These are phyloP conservation scores for Oryzias woworae DNA, from an alignment of 2,113 vertebrate species.

Conservation along the genomic window DNA sequence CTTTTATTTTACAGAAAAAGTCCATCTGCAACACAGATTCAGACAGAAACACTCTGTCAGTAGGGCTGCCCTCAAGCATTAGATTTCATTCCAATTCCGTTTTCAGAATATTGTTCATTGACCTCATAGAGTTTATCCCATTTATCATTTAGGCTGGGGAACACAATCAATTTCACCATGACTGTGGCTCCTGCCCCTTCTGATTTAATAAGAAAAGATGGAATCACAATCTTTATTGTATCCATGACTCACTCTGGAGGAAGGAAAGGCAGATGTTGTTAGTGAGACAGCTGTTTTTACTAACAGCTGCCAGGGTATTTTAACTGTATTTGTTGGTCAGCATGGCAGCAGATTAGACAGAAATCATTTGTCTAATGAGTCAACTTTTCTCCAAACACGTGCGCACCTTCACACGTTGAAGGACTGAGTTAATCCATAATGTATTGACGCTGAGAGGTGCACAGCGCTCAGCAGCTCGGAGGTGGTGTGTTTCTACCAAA, in stretches of 20 bases:
- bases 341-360: conserved; percentile 6
- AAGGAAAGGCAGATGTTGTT: conserved; percentile 7
- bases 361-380: conserved; percentile 25
- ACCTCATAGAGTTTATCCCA: conserved; percentile 21
- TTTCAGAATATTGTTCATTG: conserved; percentile 3
- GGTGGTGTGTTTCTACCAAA: conserved; percentile 6
- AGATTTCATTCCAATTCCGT: not conserved
- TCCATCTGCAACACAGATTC: conserved; percentile 7
- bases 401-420: no score
- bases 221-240: conserved; percentile 19
- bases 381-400: conserved; percentile 1
- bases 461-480: not conserved
- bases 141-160: conserved; percentile 31
- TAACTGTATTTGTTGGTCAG: conserved; percentile 7
- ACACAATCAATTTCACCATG: conserved; percentile 31
- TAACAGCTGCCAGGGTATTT: conserved; percentile 17
- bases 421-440: conserved; percentile 13
- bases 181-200: conserved; percentile 22
- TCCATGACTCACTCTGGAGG: conserved; percentile 22
- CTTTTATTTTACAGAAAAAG: conserved; percentile 13
- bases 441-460: not conserved
- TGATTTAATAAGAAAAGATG: conserved; percentile 35
- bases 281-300: not conserved
- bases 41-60: no score
- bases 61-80: no score